These are phyloP conservation scores for Catocala nupta DNA, from an alignment of 2,888 invertebrate genomes.

Conservation along the genomic window DNA sequence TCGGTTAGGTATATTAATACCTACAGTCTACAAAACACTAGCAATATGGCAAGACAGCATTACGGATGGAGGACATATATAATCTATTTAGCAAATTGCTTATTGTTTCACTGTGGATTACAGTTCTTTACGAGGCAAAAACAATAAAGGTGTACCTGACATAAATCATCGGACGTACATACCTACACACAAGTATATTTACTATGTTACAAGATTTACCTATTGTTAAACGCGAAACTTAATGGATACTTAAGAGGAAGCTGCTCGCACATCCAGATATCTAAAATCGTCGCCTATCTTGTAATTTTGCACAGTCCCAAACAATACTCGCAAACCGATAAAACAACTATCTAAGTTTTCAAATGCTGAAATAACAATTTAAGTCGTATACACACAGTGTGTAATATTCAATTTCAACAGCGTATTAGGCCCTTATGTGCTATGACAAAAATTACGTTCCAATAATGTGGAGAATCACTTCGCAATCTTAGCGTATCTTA, in stretches of 20 bases:
- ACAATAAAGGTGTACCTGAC: slow-evolving; percentile 82
- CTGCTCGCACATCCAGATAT: slow-evolving; percentile 51
- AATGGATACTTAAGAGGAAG: slow-evolving; percentile 63
- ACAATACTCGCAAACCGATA: slow-evolving; percentile 62
- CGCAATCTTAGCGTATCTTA: slow-evolving; percentile 11
- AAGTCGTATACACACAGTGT: slow-evolving; percentile 79
- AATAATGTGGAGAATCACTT: slow-evolving; percentile 10
- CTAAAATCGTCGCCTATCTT: slow-evolving; percentile 54
- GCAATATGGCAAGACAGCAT: slow-evolving; percentile 86
- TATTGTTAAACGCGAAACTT: slow-evolving; percentile 74
- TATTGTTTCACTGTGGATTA: slow-evolving; percentile 83
- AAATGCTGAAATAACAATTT: slow-evolving; percentile 75
- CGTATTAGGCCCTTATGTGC: slow-evolving; percentile 35
- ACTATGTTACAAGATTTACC: slow-evolving; percentile 74
- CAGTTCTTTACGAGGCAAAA: slow-evolving; percentile 82
- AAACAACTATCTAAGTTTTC: slow-evolving; percentile 62
- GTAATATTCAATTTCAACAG: slow-evolving; percentile 43
- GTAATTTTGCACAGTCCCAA: slow-evolving; percentile 70
- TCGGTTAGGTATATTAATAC: slow-evolving; percentile 70
- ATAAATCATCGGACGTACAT: slow-evolving; percentile 81
- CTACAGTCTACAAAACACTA: slow-evolving; percentile 80
- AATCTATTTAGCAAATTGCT: slow-evolving; percentile 86
- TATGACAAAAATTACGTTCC: slow-evolving; percentile 46
- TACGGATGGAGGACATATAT: slow-evolving; percentile 84
- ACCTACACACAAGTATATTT: slow-evolving; percentile 70